Evolutionary conservation across 1,140 invertebrate genomes (phyloP).

Genomic region (Hyles euphorbiae): DNA sequence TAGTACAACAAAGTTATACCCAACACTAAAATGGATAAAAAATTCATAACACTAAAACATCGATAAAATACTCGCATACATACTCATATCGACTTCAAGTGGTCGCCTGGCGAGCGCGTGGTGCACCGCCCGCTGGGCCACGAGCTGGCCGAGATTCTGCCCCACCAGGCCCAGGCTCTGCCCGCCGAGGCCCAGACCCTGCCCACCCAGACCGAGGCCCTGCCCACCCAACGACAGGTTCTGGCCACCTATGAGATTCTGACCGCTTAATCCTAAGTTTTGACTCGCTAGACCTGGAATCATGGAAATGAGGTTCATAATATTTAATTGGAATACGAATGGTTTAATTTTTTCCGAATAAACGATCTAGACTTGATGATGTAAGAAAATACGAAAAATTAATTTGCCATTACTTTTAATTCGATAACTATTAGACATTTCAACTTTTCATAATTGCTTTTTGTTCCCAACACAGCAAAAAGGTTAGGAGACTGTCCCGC

Average conservation of each 20-base stretch:
- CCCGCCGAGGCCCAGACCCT: constrained; percentile 33
- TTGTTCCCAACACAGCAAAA: too few species aligned
- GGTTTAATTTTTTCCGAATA: not conserved
- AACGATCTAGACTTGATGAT: too few species aligned
- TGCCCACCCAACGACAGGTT: constrained; percentile 26
- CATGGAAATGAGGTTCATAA: not conserved
- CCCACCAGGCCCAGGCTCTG: constrained; percentile 40
- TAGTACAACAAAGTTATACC: too few species aligned
- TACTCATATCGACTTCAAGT: constrained; percentile 51
- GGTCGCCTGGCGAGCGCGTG: constrained; percentile 45
- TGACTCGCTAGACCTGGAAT: constrained; percentile 47
- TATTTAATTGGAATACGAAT: too few species aligned
- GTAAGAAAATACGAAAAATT: too few species aligned
- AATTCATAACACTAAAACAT: not conserved
- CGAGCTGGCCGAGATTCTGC: constrained; percentile 49
- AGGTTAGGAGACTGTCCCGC: too few species aligned
- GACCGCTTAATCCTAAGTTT: constrained; percentile 49
- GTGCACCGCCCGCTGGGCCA: constrained; percentile 50
- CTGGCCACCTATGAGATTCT: constrained; percentile 53
- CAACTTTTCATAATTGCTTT: too few species aligned
- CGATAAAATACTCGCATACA: not conserved
- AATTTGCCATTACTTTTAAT: too few species aligned
- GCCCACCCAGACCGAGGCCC: constrained; percentile 34
- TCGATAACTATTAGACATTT: too few species aligned
- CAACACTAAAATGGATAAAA: not conserved